phyloP scores from a whole-genome alignment of 2,888 invertebrate genomes.

The Agrochola circellaris region DNA sequence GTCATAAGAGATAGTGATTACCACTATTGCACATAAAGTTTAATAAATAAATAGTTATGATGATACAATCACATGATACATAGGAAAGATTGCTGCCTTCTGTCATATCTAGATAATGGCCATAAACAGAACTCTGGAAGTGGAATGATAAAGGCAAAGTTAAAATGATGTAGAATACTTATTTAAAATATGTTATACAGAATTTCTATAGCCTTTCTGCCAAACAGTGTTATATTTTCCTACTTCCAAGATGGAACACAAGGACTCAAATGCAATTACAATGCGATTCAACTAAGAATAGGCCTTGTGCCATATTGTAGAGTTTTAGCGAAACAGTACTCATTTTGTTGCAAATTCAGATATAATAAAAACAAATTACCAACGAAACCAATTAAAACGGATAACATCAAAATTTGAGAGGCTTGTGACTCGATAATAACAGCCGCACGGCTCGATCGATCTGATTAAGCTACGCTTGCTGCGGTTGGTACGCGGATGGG shows the following conservation, averaged over 20 bases:
- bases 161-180: neutral
- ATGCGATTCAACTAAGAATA: neutral
- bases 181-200: neutral
- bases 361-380: neutral
- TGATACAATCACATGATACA: neutral
- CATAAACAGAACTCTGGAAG: neutral
- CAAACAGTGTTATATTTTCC: neutral
- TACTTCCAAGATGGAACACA: neutral
- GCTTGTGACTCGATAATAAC: too few species aligned
- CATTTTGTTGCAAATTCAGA: neutral
- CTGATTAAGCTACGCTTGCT: too few species aligned
- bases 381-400: neutral
- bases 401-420: too few species aligned
- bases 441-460: too few species aligned
- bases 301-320: neutral
- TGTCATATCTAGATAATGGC: neutral
- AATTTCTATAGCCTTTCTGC: neutral
- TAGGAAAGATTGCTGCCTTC: slow-evolving; percentile 1
- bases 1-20: neutral
- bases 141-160: neutral
- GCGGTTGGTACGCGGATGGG: too few species aligned
- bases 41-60: neutral
- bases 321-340: neutral
- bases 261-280: neutral
- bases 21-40: neutral